These are phyloP conservation scores for Onychomys arenicola DNA, from an alignment of 2,797 vertebrate species.

Conservation along the genomic window DNA sequence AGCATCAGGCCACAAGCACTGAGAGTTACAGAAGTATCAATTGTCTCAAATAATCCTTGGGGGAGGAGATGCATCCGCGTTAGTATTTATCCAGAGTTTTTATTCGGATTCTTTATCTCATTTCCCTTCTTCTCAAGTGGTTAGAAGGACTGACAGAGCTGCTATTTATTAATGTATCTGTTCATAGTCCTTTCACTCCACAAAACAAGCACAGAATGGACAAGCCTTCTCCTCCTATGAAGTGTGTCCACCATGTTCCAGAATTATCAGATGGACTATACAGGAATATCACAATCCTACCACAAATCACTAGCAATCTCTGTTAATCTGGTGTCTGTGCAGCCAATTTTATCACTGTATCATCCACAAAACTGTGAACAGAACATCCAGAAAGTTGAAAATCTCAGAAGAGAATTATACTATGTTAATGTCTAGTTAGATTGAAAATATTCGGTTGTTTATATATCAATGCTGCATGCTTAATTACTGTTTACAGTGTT, in stretches of 20 bases:
- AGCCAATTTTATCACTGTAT: background rate
- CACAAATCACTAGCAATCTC: background rate
- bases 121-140: constrained; percentile 54
- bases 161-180: constrained; percentile 14
- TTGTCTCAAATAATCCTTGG: constrained; percentile 1
- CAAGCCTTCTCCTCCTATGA: background rate
- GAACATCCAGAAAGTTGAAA: background rate
- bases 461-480: background rate
- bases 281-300: background rate
- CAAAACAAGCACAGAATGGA: constrained; percentile 24
- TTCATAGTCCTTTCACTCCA: background rate
- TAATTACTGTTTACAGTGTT: background rate
- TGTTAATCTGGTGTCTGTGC: background rate
- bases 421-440: background rate
- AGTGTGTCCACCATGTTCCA: background rate
- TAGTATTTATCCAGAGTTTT: constrained; percentile 57
- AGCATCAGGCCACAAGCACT: constrained; percentile 16
- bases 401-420: background rate
- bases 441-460: constrained; percentile 19
- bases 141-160: constrained; percentile 65
- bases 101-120: constrained; percentile 56
- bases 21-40: constrained; percentile 44
- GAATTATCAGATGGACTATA: background rate
- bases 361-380: background rate
- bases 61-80: background rate